Base-by-base conservation (phyloP, 2,113 vertebrate species). In the Dunckerocampus dactyliophorus region DNA sequence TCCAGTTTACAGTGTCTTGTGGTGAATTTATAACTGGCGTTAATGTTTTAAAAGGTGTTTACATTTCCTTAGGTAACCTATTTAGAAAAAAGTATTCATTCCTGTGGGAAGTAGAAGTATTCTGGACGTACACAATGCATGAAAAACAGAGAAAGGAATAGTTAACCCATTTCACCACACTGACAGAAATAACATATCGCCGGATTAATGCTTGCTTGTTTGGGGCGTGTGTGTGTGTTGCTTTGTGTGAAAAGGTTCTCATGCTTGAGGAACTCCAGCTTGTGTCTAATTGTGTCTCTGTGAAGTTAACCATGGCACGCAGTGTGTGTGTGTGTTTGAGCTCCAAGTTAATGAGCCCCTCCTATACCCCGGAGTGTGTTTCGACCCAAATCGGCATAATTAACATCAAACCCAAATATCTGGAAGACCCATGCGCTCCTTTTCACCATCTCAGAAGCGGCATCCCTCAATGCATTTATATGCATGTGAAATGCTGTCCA, bases 301-400 rank as follows among this genome's bases (percentile, higher is more conserved):
- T 79, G 61, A 59, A 63, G 34, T 50, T 47, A 50, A 57, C 56
- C n/a, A 42, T 47, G n/a, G 9, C 62, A 31, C 7, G 8, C 65
- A 34, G 59, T 34, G 31, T 34, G 31, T 68, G 68, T 73, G 64
- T 72, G 49, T 53, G 42, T 81, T 67, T 56, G 63, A 71, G 67
- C 65, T 46, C 12, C 78, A 79, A 81, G 76, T 69, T 82, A 85
- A 88, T 87, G 72, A 86, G 83, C 71, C 71, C 71, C 72, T 82
- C 65, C 57, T 63, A 55, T 62, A 60, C 79, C 76, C 81, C 76
- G 59, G 48, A 82, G 65, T 82, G 70, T 69, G 55, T 74, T 83
- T 81, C 75, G 56, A 83, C 79, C 87, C 79, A 82, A 76, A 89
- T 88, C 79, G 82, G 71, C 74, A 79, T 84, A 88, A 89, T 88